Evolutionary conservation across 1,140 invertebrate genomes (phyloP).

Genomic region (Drosophila sp.): DNA sequence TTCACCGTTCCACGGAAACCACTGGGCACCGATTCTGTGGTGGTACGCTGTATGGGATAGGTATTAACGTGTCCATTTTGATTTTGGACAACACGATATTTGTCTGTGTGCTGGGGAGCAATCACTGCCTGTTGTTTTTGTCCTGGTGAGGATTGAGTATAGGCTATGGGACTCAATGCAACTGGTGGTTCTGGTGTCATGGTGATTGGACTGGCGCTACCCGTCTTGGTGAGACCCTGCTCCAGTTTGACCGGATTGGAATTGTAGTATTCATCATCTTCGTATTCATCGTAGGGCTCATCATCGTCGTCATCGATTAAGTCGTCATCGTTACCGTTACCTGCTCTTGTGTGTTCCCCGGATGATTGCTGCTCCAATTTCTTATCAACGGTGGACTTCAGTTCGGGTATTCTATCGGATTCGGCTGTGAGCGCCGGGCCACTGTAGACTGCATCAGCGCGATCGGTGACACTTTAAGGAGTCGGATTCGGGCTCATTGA

Average conservation of each 20-base stretch:
- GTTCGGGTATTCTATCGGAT: conserved; percentile 74
- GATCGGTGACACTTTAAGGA: conserved; percentile 72
- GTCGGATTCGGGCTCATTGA: too few species aligned
- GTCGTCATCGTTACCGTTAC: conserved; percentile 10
- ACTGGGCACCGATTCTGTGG: conserved; percentile 71
- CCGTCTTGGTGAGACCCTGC: conserved; percentile 37
- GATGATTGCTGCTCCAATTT: conserved; percentile 45
- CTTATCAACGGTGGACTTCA: conserved; percentile 57
- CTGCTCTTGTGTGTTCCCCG: not conserved
- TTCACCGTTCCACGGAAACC: conserved; percentile 82
- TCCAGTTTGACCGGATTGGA: conserved; percentile 73
- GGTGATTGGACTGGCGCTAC: conserved; percentile 23
- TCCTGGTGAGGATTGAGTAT: conserved; percentile 61
- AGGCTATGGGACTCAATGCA: conserved; percentile 44
- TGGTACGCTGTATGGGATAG: conserved; percentile 55
- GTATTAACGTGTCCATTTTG: conserved; percentile 72
- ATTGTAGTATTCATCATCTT: conserved; percentile 83
- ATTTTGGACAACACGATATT: conserved; percentile 71
- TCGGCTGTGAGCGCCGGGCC: conserved; percentile 60
- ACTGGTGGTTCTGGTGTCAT: conserved; percentile 22
- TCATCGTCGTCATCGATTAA: conserved; percentile 83
- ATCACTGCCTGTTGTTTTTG: conserved; percentile 82
- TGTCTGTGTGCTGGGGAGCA: conserved; percentile 63
- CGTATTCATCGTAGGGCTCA: conserved; percentile 84
- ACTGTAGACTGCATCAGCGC: conserved; percentile 71